These are phyloP conservation scores for Mylabris phalerata DNA, from an alignment of 1,140 invertebrate species.

Conservation along the genomic window DNA sequence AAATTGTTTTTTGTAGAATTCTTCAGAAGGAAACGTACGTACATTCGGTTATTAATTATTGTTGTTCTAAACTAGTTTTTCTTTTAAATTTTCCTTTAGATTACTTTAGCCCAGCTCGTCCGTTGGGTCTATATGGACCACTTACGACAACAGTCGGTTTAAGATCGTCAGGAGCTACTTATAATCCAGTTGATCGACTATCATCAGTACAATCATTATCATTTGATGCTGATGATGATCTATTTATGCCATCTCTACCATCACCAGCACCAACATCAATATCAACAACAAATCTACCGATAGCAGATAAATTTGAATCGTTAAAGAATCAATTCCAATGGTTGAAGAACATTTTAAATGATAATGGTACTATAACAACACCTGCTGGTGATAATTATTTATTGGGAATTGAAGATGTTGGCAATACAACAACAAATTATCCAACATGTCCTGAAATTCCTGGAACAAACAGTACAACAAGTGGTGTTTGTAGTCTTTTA, in stretches of 20 bases:
- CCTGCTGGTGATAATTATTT: slow-evolving; percentile 17
- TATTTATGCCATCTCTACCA: too few species aligned
- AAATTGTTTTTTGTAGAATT: background rate
- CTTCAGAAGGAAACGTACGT: background rate
- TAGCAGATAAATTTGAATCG: background rate
- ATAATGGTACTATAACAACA: slow-evolving; percentile 20
- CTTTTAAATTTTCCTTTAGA: too few species aligned
- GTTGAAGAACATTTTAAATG: slow-evolving; percentile 18
- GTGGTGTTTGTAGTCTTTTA: slow-evolving; percentile 27
- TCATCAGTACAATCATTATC: too few species aligned
- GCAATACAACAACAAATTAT: slow-evolving; percentile 10
- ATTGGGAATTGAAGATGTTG: slow-evolving; percentile 22
- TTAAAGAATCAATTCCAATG: slow-evolving; percentile 22
- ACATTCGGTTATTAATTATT: background rate
- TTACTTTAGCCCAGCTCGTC: too few species aligned
- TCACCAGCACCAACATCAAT: background rate
- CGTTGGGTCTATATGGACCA: too few species aligned
- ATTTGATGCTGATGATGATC: too few species aligned
- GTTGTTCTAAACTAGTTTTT: too few species aligned
- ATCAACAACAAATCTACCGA: background rate
- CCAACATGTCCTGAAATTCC: slow-evolving; percentile 19
- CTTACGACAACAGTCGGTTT: too few species aligned
- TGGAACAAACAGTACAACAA: slow-evolving; percentile 4
- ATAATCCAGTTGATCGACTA: too few species aligned
- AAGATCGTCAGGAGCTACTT: too few species aligned